Evolutionary conservation across 2,888 invertebrate species (phyloP).

Genomic region (Mesorhabditis sp.): DNA sequence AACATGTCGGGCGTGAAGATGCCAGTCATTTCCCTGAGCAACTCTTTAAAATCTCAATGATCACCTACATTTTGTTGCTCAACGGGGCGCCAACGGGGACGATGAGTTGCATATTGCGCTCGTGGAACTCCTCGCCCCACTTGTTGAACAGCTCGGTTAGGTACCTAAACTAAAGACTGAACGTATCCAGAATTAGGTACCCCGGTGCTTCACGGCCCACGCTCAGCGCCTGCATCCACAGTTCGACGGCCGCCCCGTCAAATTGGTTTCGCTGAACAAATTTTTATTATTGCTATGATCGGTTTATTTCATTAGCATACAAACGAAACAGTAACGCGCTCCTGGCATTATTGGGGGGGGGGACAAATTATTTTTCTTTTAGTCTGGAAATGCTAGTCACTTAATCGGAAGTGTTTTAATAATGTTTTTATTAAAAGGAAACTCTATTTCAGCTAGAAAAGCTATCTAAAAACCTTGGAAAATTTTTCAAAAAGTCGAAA

Average conservation of each 20-base stretch:
- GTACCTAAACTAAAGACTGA: constrained; percentile 10
- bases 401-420: no score
- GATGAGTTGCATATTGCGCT: constrained; percentile 24
- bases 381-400: no score
- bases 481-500: no score
- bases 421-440: no score
- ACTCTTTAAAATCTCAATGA: constrained; percentile 13
- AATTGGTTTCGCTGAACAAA: constrained; percentile 74
- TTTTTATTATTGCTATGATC: not conserved
- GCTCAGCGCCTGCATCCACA: constrained; percentile 72
- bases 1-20: constrained; percentile 27
- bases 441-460: no score
- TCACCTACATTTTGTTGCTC: constrained; percentile 1
- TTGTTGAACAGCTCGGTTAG: constrained; percentile 24
- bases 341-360: no score
- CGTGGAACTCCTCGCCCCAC: constrained; percentile 31
- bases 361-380: no score
- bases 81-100: constrained; percentile 39
- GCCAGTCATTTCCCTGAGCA: constrained; percentile 23
- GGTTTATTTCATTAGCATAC: no score
- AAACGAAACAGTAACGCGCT: no score
- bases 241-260: constrained; percentile 83
- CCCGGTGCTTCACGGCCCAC: constrained; percentile 63
- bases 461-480: no score
- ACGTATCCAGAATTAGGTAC: not conserved